These are phyloP conservation scores for Campoplex capitator DNA, from an alignment of 2,888 invertebrate species.

Conservation along the genomic window DNA sequence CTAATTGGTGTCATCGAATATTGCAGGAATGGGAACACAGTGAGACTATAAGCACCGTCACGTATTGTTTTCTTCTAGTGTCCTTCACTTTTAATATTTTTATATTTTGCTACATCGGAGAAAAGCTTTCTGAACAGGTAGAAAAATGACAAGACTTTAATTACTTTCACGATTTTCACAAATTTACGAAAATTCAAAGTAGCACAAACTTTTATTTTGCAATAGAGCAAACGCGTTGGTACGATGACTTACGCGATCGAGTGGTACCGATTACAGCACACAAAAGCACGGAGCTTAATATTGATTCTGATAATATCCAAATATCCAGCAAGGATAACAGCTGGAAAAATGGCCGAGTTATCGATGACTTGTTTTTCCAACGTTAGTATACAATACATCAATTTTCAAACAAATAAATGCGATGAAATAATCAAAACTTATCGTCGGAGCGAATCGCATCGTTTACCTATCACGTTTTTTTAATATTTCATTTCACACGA, in stretches of 20 bases:
- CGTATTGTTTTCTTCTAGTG: constrained; percentile 75
- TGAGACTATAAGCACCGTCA: constrained; percentile 75
- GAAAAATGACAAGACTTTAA: not conserved
- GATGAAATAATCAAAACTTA: not conserved
- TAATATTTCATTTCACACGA: not conserved
- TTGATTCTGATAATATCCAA: constrained; percentile 74
- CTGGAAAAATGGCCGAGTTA: constrained; percentile 77
- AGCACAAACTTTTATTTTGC: constrained; percentile 61
- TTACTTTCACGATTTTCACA: not conserved
- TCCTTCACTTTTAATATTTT: constrained; percentile 80
- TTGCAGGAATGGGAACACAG: constrained; percentile 79
- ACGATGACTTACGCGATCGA: constrained; percentile 76
- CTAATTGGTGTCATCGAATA: not conserved
- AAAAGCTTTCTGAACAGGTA: constrained; percentile 78
- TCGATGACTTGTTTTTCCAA: constrained; percentile 76
- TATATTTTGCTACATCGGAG: constrained; percentile 80
- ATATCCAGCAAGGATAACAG: constrained; percentile 76
- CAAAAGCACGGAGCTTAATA: constrained; percentile 73
- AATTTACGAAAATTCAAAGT: not conserved
- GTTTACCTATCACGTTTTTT: constrained; percentile 1
- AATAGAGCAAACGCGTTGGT: constrained; percentile 74
- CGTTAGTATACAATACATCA: constrained; percentile 70
- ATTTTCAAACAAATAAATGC: not conserved
- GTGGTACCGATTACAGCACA: constrained; percentile 76
- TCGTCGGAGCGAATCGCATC: not conserved